Base-by-base conservation (phyloP, 2,113 vertebrate genomes). In the Trachemys scripta region DNA sequence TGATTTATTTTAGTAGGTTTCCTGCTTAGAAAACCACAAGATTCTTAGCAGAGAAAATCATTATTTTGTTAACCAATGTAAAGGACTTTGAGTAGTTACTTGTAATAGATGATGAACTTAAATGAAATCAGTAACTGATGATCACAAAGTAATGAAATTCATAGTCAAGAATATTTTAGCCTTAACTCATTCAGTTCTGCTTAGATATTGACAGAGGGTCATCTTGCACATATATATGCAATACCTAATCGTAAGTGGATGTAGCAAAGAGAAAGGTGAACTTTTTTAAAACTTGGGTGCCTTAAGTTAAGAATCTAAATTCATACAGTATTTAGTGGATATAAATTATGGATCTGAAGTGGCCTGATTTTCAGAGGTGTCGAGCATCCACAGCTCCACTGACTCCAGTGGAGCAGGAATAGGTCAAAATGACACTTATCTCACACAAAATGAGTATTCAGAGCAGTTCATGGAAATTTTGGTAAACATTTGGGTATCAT, bases 21-120 rank as follows among this genome's bases (percentile, higher is more conserved):
- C 53, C 54, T 96, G 51, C 76, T 91, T 56, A 97, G 90, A 90
- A 98, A 97, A 96, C 62, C 91, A 95, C 87, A 95, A 90, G 91
- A 90, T 94, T 86, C 82, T 96, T 94, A 81, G 82, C 62, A 91
- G 45, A 88, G 83, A 97, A 97, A 97, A 95, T 90, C 57, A 96
- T 57, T 72, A 72, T 85, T 92, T 90, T 75, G 50, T 89, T 72
- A 82, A 65, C 76, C 80, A 96, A 17, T 0, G 0, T 81, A 91
- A 92, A 92, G 91, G 57, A 25, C 54, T 93, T 87, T 1, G 3
- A 93, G 80, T 42, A 3, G 17, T 85, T 91, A 82, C 19, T 80
- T 45, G 89, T 57, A 93, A 92, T 0, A 85, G 88, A 93, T 81
- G 76, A 86, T 56, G 69, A 87, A 90, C 85, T 94, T 83, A 92